These are phyloP conservation scores for Ficedula albicollis DNA, from an alignment of 2,797 vertebrate genomes.

Conservation along the genomic window DNA sequence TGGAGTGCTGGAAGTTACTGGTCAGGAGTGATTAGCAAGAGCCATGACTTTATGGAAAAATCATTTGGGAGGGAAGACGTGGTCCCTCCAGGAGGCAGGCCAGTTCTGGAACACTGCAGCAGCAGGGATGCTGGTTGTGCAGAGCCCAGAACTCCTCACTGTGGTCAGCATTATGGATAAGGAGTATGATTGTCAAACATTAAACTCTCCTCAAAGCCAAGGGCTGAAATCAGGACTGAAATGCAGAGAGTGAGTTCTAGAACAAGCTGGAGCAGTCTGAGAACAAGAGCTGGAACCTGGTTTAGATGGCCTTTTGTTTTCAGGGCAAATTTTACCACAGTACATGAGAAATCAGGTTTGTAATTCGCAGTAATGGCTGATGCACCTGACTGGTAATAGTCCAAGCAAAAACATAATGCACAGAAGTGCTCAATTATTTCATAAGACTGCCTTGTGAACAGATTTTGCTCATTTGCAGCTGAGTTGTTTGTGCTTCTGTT, in stretches of 20 bases:
- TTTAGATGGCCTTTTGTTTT: neutral
- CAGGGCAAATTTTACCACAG: neutral
- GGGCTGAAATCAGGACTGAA: neutral
- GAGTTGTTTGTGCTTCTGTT: conserved; percentile 59
- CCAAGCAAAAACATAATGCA: neutral
- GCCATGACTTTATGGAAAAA: neutral
- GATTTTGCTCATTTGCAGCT: conserved; percentile 62
- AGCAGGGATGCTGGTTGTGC: neutral
- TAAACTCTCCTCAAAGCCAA: conserved; percentile 4
- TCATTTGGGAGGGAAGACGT: neutral
- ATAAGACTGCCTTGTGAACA: conserved; percentile 28
- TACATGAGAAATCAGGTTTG: neutral
- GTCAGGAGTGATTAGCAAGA: conserved; percentile 33
- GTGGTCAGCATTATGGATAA: neutral
- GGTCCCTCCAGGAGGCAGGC: conserved; percentile 6
- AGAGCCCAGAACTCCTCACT: neutral
- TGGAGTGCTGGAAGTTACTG: neutral
- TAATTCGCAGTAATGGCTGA: neutral
- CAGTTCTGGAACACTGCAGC: neutral
- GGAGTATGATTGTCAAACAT: neutral
- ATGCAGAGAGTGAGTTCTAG: neutral
- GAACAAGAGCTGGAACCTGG: neutral
- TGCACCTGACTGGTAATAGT: neutral
- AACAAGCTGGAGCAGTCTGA: neutral
- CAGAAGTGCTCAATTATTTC: conserved; percentile 38